Evolutionary conservation across 2,888 invertebrate species (phyloP), one percentile per base, ranked within the genome.

Genomic region (Noctua pronuba): DNA sequence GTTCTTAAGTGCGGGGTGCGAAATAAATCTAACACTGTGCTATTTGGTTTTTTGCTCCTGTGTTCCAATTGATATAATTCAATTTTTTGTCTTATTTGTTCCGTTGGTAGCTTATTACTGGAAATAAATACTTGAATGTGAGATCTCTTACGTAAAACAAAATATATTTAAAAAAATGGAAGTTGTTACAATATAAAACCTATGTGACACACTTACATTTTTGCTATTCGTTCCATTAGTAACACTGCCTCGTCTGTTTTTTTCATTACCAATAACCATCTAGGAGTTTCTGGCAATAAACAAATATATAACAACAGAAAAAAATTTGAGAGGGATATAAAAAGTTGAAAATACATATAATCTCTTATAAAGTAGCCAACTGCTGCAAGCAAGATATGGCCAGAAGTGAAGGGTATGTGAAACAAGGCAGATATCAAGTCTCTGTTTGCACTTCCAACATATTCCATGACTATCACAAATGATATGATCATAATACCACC

Each of bases 201-300:
- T 38, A 67, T 46, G 1, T 6, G 35, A 49, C 18, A 58, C 7
- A 73, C 94, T 87, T 89, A 96, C 91, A 90, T 90, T 89, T 96
- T 97, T 2, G 98, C 98, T 7, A 98, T 97, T 76, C 95, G 97
- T 90, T 97, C 97, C 82, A 98, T 92, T n/a, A 98, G 94, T 74
- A 91, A 89, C 1, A 98, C 95, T 0, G 98, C 98, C 79, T 97
- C 93, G 18, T 97, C 97, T 71, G 97, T 96, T 86, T 97, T 97
- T 2, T 98, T 98, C 21, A 97, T 97, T 28, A 98, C 97, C 60
- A 98, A 94, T 31, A 98, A 95, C 98, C 98, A 98, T 87, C 98
- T 97, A 0, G 98, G 98, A 0, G 98, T 98, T 95, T 98, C 98
- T 8, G 98, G 98, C 66, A 98, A 94, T 62, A 98, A 87, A 96